Evolutionary conservation across 2,113 vertebrate genomes (phyloP), one percentile per base, ranked within the genome.

Genomic region (Gallinago paraguaiae): DNA sequence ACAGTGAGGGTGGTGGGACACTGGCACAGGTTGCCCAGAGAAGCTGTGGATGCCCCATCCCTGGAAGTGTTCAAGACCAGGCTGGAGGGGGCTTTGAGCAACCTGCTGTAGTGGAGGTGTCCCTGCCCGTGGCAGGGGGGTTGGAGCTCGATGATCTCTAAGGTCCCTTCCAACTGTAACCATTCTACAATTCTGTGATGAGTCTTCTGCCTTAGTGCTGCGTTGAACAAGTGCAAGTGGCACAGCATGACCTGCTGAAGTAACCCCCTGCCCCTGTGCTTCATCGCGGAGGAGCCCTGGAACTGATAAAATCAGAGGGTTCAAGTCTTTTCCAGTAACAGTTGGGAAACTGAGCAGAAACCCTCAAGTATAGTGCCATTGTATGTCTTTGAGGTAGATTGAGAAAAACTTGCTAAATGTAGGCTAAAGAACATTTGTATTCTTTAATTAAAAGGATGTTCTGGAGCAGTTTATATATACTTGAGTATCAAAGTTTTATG

Each of bases 181-280:
- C 20, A 11, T 48, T 48, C 46, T 48, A 19, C 17, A 15, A 45
- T 45, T 45, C 17, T 45, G 11, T 22, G 15, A 1, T 28, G 23
- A 35, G 30, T 70, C 24, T 56, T 31, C 8, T 11, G 31, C 12
- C 72, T 54, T 18, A 0, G 9, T 43, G 6, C 48, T 22, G 7
- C 1, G 1, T n/a, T 70, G 45, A 33, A 35, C 53, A 25, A 56
- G 23, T 39, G 18, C 17, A 12, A 30, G 31, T 15, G 15, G 3
- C 39, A 3, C 2, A 1, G 45, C 4, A 1, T 10, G 24, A 51
- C 17, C 51, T 39, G 17, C 24, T 50, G 17, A n/a, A 46, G 7
- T 24, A 30, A 46, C 14, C 19, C 37, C 37, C 61, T 6, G 4
- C 1, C 1, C 7, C 13, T 17, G 0, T 4, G 3, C 10, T 0